Evolutionary conservation across 2,113 vertebrate genomes (phyloP).

Genomic region (Ancistrus triradiatus): DNA sequence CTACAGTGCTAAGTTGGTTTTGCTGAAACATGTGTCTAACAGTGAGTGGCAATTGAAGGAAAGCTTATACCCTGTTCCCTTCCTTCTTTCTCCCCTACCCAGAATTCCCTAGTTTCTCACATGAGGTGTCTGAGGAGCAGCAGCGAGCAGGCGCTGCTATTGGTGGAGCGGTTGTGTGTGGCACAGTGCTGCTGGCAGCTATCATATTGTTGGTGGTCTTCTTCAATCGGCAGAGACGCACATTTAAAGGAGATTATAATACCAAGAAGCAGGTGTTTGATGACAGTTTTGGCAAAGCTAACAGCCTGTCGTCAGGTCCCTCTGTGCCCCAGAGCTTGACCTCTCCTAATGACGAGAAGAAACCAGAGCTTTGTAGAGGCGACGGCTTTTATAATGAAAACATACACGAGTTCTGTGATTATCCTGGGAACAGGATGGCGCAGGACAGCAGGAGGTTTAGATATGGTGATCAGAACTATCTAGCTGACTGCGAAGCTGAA

Average conservation of each 20-base stretch:
- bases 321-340: slow-evolving; percentile 78
- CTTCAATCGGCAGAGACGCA: slow-evolving; percentile 77
- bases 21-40: background rate
- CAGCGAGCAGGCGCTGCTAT: slow-evolving; percentile 69
- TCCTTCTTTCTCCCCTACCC: slow-evolving; percentile 79
- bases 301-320: slow-evolving; percentile 67
- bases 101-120: slow-evolving; percentile 80
- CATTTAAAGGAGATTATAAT: slow-evolving; percentile 88
- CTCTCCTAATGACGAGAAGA: slow-evolving; percentile 81
- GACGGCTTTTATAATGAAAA: slow-evolving; percentile 58
- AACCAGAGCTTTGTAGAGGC: slow-evolving; percentile 69
- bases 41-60: slow-evolving; percentile 12
- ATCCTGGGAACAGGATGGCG: slow-evolving; percentile 74
- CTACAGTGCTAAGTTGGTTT: no score
- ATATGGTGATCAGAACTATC: slow-evolving; percentile 75
- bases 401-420: slow-evolving; percentile 65
- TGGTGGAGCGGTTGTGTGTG: slow-evolving; percentile 76
- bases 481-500: slow-evolving; percentile 80
- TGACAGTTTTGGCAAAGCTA: slow-evolving; percentile 80
- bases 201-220: slow-evolving; percentile 73
- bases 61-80: slow-evolving; percentile 73
- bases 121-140: slow-evolving; percentile 59
- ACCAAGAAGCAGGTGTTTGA: slow-evolving; percentile 86
- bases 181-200: slow-evolving; percentile 73
- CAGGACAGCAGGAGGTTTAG: slow-evolving; percentile 58